A percentile compares a stretch with the other conserved stretches of the same genome.
Conservation (phyloP, 2,797 vertebrate species). For the Poeciliopsis gracilis region DNA sequence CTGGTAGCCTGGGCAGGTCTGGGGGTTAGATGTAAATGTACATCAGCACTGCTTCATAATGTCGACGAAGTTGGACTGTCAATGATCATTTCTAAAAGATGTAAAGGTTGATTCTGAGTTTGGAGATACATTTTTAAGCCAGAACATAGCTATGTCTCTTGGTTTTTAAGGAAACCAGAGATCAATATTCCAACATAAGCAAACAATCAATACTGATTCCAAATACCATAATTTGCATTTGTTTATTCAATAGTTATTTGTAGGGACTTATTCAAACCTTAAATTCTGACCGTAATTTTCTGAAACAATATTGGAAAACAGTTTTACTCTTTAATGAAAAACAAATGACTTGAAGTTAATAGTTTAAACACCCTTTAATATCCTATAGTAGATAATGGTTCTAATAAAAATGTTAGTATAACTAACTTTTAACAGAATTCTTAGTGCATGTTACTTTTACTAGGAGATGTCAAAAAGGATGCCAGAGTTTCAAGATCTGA, state of each 20-base stretch:
- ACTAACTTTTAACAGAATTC: not conserved
- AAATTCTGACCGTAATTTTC: not conserved
- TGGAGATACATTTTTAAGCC: not conserved
- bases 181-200: not conserved
- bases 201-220: not conserved
- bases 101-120: not conserved
- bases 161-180: not conserved
- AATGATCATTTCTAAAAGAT: not conserved
- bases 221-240: not conserved
- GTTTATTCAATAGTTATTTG: not conserved
- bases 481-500: not conserved
- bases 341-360: not conserved
- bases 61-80: not conserved
- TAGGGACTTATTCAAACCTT: not conserved
- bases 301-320: not conserved
- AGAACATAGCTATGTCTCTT: not conserved
- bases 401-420: not conserved
- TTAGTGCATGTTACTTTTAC: not conserved
- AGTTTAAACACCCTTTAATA: not conserved
- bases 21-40: not conserved
- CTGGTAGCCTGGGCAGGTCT: not conserved
- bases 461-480: not conserved
- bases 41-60: not conserved
- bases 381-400: not conserved
- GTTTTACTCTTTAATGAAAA: not conserved